phyloP scores from a whole-genome alignment of 2,888 invertebrate genomes.

The Synergus laeviventris region DNA sequence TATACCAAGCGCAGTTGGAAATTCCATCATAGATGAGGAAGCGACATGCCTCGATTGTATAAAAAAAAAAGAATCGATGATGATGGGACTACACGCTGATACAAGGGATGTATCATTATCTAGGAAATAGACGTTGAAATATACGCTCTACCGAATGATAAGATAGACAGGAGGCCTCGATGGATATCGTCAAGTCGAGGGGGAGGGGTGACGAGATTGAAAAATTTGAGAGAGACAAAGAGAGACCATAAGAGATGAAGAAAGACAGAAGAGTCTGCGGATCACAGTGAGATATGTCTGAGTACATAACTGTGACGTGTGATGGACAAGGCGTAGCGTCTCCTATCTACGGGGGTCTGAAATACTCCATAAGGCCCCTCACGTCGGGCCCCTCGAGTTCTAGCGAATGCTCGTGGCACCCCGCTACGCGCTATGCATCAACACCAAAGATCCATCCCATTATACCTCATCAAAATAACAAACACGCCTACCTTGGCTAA shows the following conservation, averaged over 20 bases:
- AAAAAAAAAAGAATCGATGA: conserved; percentile 44
- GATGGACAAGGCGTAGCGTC: conserved; percentile 72
- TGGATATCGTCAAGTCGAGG: conserved; percentile 33
- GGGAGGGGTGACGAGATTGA: not conserved
- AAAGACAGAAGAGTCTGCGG: conserved; percentile 38
- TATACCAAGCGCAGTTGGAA: too few relatives aligned
- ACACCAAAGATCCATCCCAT: conserved; percentile 74
- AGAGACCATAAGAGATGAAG: conserved; percentile 44
- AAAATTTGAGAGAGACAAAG: conserved; percentile 40
- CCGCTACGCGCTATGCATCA: conserved; percentile 75
- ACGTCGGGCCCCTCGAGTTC: conserved; percentile 59
- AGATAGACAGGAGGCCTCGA: conserved; percentile 33
- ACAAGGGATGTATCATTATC: conserved; percentile 47
- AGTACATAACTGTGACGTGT: conserved; percentile 73
- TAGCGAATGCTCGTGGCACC: conserved; percentile 63
- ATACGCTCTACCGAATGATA: conserved; percentile 47
- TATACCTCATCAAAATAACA: conserved; percentile 75
- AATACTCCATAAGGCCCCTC: conserved; percentile 45
- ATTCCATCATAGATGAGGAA: too few relatives aligned
- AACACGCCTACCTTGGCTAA: conserved; percentile 72
- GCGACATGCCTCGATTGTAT: too few relatives aligned
- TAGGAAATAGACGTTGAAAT: conserved; percentile 44
- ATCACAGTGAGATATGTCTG: conserved; percentile 70
- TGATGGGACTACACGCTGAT: conserved; percentile 52
- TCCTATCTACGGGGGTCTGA: conserved; percentile 69